Evolutionary conservation across 2,113 vertebrate species (phyloP).

Genomic region (Petrocephalus microphthalmus): DNA sequence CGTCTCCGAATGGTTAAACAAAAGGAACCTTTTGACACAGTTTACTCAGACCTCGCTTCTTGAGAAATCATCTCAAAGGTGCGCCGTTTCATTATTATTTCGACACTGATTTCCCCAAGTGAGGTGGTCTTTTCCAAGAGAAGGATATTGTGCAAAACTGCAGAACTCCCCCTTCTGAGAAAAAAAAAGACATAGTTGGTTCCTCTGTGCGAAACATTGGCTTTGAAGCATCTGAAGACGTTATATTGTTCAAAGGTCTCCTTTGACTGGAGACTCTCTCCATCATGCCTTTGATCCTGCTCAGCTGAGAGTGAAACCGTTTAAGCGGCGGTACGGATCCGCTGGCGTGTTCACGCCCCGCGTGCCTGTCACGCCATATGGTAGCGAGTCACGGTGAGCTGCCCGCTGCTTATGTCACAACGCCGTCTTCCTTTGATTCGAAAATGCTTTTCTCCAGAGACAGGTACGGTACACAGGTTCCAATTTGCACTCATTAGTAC

Average conservation of each 20-base stretch:
- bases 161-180: slow-evolving; percentile 32
- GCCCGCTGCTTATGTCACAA: not conserved
- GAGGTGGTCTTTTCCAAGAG: slow-evolving; percentile 31
- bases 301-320: slow-evolving; percentile 33
- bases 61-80: slow-evolving; percentile 47
- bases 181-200: slow-evolving; percentile 22
- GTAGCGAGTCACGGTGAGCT: not conserved
- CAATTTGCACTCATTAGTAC: slow-evolving; percentile 7
- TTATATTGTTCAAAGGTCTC: slow-evolving; percentile 32
- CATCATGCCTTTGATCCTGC: slow-evolving; percentile 34
- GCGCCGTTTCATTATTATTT: slow-evolving; percentile 49
- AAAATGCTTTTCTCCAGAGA: not conserved
- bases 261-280: slow-evolving; percentile 35
- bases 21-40: not conserved
- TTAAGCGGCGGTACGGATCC: slow-evolving; percentile 15
- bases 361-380: slow-evolving; percentile 1
- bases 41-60: slow-evolving; percentile 21
- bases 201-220: slow-evolving; percentile 31
- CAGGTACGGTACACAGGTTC: not conserved
- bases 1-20: not conserved
- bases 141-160: slow-evolving; percentile 35
- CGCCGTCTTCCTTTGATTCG: not conserved
- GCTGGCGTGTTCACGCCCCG: not conserved
- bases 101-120: slow-evolving; percentile 44
- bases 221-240: slow-evolving; percentile 41